Conservation (phyloP, 2,797 vertebrate genomes). For the Cottoperca gobio region DNA sequence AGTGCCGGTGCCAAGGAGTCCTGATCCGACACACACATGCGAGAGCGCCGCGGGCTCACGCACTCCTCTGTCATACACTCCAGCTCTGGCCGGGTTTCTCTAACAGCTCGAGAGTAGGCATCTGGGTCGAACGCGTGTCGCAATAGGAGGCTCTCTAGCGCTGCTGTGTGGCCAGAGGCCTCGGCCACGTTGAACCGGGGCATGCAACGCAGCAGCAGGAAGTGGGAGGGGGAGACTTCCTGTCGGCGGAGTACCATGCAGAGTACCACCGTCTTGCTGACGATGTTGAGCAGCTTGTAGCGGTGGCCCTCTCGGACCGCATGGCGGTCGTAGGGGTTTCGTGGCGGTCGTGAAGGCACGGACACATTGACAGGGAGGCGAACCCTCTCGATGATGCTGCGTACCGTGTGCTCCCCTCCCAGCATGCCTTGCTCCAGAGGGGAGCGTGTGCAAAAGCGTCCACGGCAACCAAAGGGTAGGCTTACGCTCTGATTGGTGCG, state of each 20-base stretch:
- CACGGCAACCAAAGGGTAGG: conserved; percentile 95
- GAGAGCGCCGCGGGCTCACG: conserved; percentile 89
- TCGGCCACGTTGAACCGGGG: conserved; percentile 94
- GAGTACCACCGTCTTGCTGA: conserved; percentile 98
- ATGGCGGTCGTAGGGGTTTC: conserved; percentile 95
- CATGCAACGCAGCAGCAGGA: conserved; percentile 94
- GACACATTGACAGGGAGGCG: conserved; percentile 95
- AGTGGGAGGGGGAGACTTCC: conserved; percentile 92
- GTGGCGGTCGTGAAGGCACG: conserved; percentile 91
- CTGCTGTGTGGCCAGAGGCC: conserved; percentile 89
- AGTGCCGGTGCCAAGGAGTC: conserved; percentile 86
- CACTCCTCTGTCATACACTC: conserved; percentile 89
- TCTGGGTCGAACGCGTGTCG: conserved; percentile 93
- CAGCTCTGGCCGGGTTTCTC: conserved; percentile 92
- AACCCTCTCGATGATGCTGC: conserved; percentile 97
- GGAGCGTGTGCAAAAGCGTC: conserved; percentile 97
- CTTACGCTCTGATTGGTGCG: conserved; percentile 98
- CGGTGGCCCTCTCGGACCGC: conserved; percentile 95
- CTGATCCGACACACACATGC: conserved; percentile 86
- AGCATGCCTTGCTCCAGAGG: conserved; percentile 96
- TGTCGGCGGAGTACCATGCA: conserved; percentile 93
- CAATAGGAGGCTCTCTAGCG: conserved; percentile 89
- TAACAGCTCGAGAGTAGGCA: conserved; percentile 93
- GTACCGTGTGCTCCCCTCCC: conserved; percentile 96
- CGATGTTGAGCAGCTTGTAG: conserved; percentile 98